Evolutionary conservation across 2,797 vertebrate species (phyloP).

Genomic region (Perodicticus potto): DNA sequence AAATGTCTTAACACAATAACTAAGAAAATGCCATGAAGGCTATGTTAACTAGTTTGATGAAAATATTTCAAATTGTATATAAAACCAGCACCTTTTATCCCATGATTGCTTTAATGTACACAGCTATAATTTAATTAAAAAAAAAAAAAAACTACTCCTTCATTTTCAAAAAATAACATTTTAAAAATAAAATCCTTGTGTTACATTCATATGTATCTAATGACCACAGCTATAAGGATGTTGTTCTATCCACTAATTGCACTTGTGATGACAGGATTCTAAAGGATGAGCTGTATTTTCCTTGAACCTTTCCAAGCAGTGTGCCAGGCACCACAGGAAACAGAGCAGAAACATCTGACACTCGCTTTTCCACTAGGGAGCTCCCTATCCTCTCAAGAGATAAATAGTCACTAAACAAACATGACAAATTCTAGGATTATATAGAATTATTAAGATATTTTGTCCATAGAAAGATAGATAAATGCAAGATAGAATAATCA

Average conservation of each 20-base stretch:
- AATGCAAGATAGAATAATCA: background rate
- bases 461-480: background rate
- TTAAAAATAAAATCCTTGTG: conserved; percentile 48
- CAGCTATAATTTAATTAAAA: too few species aligned
- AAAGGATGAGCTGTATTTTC: conserved; percentile 50
- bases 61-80: too few species aligned
- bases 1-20: too few species aligned
- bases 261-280: conserved; percentile 47
- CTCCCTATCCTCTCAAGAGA: background rate
- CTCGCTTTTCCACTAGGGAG: background rate
- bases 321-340: background rate
- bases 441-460: background rate
- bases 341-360: conserved; percentile 35
- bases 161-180: background rate
- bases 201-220: conserved; percentile 13
- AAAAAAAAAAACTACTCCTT: too few species aligned
- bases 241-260: conserved; percentile 33
- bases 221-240: background rate
- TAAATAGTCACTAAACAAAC: background rate
- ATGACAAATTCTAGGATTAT: background rate
- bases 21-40: too few species aligned
- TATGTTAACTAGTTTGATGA: too few species aligned
- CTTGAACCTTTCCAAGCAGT: conserved; percentile 41
- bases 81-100: too few species aligned
- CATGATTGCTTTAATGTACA: too few species aligned